Percentiles rank a stretch among this genome's conserved stretches.
These are phyloP conservation scores for Platypus cylindrus DNA, from an alignment of 2,888 invertebrate species.

Conservation along the genomic window DNA sequence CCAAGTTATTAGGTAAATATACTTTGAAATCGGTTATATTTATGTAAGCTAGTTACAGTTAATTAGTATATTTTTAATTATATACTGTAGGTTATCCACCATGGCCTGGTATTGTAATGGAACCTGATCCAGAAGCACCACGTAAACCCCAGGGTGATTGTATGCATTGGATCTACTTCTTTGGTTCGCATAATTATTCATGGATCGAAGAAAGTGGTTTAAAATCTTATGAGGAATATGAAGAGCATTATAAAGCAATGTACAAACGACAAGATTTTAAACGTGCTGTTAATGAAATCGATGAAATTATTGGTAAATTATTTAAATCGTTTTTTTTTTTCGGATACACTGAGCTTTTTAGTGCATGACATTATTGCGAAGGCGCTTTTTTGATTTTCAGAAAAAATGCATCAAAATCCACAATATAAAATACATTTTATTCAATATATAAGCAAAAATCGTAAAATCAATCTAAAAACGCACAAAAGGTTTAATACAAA, in stretches of 20 bases:
- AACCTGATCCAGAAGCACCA: constrained; percentile 7
- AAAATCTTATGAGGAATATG: constrained; percentile 15
- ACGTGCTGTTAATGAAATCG: constrained; percentile 15
- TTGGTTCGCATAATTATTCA: constrained; percentile 19
- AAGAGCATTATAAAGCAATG: constrained; percentile 14
- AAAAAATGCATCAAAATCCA: constrained; percentile 8
- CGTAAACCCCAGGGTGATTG: constrained; percentile 5
- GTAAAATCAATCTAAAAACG: background rate
- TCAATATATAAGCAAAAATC: constrained; percentile 1
- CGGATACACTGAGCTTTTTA: too few species aligned
- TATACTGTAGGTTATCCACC: constrained; percentile 13
- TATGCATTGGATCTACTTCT: constrained; percentile 17
- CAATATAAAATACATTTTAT: constrained; percentile 8
- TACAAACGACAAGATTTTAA: constrained; percentile 9
- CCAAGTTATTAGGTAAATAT: constrained; percentile 12
- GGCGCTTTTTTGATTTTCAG: constrained; percentile 1
- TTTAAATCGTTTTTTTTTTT: too few species aligned
- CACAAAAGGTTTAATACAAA: too few species aligned
- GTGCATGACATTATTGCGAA: background rate
- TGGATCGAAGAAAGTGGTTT: constrained; percentile 18
- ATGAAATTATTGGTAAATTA: constrained; percentile 4
- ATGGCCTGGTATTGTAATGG: constrained; percentile 18
- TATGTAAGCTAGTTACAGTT: too few species aligned
- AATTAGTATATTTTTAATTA: too few species aligned
- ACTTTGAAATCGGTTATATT: too few species aligned